Evolutionary conservation across 2,797 vertebrate genomes (phyloP).

Genomic region (Pipistrellus pygmaeus): DNA sequence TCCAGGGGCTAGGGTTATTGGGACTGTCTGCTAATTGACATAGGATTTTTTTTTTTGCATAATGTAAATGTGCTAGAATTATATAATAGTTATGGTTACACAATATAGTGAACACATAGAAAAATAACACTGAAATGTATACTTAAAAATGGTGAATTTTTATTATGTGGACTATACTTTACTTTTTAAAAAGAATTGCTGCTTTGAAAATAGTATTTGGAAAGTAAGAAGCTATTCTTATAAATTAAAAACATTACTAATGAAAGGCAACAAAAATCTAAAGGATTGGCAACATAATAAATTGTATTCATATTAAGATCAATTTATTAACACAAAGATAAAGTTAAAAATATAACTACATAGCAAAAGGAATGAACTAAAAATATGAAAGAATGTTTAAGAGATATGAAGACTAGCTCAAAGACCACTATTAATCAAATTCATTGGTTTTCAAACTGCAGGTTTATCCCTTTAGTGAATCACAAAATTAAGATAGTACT

Average conservation of each 20-base stretch:
- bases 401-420: neutral
- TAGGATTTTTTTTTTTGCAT: neutral
- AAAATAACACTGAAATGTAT: neutral
- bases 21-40: neutral
- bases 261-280: conserved; percentile 21
- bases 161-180: neutral
- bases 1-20: neutral
- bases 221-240: neutral
- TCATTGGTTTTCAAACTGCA: neutral
- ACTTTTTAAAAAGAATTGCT: neutral
- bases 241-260: conserved; percentile 13
- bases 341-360: neutral
- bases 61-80: neutral
- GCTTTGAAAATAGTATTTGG: neutral
- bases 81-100: neutral
- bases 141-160: conserved; percentile 6
- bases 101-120: neutral
- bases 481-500: neutral
- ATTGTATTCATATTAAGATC: neutral
- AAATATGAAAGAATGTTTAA: conserved; percentile 35
- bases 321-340: conserved; percentile 25
- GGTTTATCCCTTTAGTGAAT: neutral
- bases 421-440: conserved; percentile 2
- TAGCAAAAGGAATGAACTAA: neutral
- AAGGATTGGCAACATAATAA: neutral